Conservation (phyloP, 1,140 invertebrate genomes). For the Pogonomyrmex barbatus region DNA sequence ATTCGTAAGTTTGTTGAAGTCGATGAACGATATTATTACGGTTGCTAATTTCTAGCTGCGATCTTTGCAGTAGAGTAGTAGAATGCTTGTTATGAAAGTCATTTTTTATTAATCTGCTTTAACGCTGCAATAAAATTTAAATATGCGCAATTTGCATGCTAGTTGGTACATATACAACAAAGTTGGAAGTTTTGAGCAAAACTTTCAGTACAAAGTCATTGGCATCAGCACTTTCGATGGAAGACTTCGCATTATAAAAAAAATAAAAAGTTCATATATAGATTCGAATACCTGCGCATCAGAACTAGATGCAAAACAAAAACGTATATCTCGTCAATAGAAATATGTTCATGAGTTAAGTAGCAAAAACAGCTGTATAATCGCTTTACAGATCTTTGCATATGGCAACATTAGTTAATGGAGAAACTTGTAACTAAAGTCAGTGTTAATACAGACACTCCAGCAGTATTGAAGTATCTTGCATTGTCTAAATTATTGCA, state of each 20-base stretch:
- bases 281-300: conserved; percentile 23
- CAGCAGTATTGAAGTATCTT: conserved; percentile 22
- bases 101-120: conserved; percentile 16
- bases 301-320: conserved; percentile 38
- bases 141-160: not conserved
- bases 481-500: not conserved
- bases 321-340: conserved; percentile 1
- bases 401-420: conserved; percentile 7
- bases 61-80: conserved; percentile 14
- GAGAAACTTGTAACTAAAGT: conserved; percentile 31
- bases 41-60: not conserved
- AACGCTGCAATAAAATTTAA: conserved; percentile 28
- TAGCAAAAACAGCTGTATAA: conserved; percentile 29
- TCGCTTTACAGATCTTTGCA: conserved; percentile 37
- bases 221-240: not conserved
- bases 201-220: not conserved
- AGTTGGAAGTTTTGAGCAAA: not conserved
- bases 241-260: conserved; percentile 5
- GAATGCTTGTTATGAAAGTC: conserved; percentile 24
- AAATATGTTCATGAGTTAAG: conserved; percentile 23
- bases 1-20: not conserved
- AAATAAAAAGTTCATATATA: not conserved
- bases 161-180: not conserved
- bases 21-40: conserved; percentile 13
- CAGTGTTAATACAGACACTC: conserved; percentile 5